Evolutionary conservation across 2,888 invertebrate genomes (phyloP).

Genomic region (Drosophila vallismaia): DNA sequence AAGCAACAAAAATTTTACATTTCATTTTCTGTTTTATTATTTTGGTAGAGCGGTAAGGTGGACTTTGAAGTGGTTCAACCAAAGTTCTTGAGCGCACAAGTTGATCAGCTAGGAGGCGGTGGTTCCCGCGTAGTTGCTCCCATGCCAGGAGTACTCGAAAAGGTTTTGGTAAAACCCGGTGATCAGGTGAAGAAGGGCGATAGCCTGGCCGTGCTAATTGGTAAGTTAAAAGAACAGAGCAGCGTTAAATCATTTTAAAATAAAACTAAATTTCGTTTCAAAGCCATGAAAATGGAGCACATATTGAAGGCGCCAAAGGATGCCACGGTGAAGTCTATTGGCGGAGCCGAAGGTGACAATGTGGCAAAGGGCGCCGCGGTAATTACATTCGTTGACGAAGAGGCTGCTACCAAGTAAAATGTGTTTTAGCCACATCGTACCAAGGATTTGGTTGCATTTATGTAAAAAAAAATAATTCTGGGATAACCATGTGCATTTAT

Average conservation of each 20-base stretch:
- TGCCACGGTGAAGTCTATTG: constrained; percentile 90
- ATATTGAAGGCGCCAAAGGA: constrained; percentile 93
- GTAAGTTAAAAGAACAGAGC: constrained; percentile 53
- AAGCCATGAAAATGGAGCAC: constrained; percentile 99
- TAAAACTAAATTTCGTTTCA: not conserved
- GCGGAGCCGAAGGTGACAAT: constrained; percentile 90
- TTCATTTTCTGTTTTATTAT: not conserved
- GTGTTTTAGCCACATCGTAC: constrained; percentile 38
- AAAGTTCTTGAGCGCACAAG: constrained; percentile 85
- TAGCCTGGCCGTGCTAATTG: constrained; percentile 94
- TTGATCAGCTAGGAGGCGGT: constrained; percentile 81
- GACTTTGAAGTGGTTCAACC: constrained; percentile 87
- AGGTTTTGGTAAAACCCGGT: constrained; percentile 92
- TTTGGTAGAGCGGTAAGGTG: constrained; percentile 88
- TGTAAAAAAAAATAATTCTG: constrained; percentile 37
- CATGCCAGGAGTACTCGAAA: constrained; percentile 98
- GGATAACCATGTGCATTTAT: constrained; percentile 68
- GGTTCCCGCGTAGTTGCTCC: constrained; percentile 91
- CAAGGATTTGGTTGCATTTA: constrained; percentile 74
- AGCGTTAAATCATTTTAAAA: no score
- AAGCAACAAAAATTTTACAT: not conserved
- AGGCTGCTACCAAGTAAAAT: constrained; percentile 40
- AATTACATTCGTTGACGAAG: constrained; percentile 85
- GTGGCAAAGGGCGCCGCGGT: constrained; percentile 90
- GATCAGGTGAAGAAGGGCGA: constrained; percentile 94